Base-by-base conservation (phyloP, 2,797 vertebrate genomes). In the Pipistrellus pygmaeus region DNA sequence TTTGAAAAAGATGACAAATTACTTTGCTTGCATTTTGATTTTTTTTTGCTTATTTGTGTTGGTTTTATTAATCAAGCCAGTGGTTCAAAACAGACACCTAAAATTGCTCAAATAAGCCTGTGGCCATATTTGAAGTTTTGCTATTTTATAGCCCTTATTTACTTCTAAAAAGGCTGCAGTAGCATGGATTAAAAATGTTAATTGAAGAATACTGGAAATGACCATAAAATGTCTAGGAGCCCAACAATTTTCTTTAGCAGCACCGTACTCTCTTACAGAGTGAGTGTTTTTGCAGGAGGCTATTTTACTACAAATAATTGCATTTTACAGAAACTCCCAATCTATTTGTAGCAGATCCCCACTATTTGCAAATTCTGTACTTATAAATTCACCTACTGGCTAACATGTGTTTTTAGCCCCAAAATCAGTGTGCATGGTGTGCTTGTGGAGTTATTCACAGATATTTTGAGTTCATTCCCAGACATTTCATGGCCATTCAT, bases 171-270 rank as follows among this genome's bases (percentile, higher is more conserved):
- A 72, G 51, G 7, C 25, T 91, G 30, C 18, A 85, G 53, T 38
- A 60, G 18, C 55, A 92, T 84, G 17, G 15, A 88, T 76, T 90
- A 72, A 85, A 93, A 75, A 76, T 84, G 69, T 80, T 94, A 83
- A 82, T 94, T 85, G 90, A 87, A 64, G 46, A 94, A 80, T 53
- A 68, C 88, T 90, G 35, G 57, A 94, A 94, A 94, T 46, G 73
- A 91, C 68, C 60, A 93, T 1, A 55, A 93, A 64, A 88, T 73
- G 4, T 62, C 80, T 64, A 76, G 32, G 82, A 87, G 57, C 18
- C 76, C 78, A 60, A 84, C 0, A 62, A 32, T 32, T 88, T 73
- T 64, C 35, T 93, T 14, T 25, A 46, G 18, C 21, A 85, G 30
- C 20, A 32, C 5, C 35, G 35, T 0, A 51, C 17, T 53, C 53